Percentiles rank a stretch among this genome's conserved stretches.
phyloP scores from a whole-genome alignment of 2,888 invertebrate species.

The Lutraria lutraria region DNA sequence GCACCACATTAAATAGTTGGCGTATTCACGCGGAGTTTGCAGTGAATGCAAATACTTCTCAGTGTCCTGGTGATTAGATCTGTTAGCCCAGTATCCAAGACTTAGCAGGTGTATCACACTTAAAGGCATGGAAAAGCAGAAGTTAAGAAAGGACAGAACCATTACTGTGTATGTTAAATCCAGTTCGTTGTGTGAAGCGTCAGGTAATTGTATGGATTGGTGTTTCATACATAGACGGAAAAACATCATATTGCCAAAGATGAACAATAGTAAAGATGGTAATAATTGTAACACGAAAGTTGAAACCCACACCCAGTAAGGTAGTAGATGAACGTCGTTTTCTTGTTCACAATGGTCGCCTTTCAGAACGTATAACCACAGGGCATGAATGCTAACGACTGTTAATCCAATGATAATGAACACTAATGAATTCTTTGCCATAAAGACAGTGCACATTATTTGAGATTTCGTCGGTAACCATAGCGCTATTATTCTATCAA shows the following conservation, averaged over 20 bases:
- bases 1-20: constrained; percentile 49
- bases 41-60: background rate
- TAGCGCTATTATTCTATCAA: constrained; percentile 79
- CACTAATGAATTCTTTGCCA: constrained; percentile 76
- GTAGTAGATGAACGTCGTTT: background rate
- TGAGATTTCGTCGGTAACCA: constrained; percentile 75
- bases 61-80: background rate
- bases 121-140: constrained; percentile 66
- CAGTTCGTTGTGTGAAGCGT: constrained; percentile 54
- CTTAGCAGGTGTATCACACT: constrained; percentile 2
- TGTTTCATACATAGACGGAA: constrained; percentile 69
- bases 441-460: constrained; percentile 79
- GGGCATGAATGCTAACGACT: constrained; percentile 81
- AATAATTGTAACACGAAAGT: constrained; percentile 77
- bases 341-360: constrained; percentile 38
- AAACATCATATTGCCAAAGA: constrained; percentile 71
- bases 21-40: background rate
- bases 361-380: constrained; percentile 81
- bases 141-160: constrained; percentile 61
- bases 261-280: constrained; percentile 76
- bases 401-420: constrained; percentile 77
- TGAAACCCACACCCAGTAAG: constrained; percentile 79
- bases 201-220: constrained; percentile 59
- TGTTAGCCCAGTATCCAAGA: background rate
- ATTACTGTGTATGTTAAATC: constrained; percentile 68